Evolutionary conservation across 2,797 vertebrate species (phyloP).

Genomic region (Amniataba percoides): DNA sequence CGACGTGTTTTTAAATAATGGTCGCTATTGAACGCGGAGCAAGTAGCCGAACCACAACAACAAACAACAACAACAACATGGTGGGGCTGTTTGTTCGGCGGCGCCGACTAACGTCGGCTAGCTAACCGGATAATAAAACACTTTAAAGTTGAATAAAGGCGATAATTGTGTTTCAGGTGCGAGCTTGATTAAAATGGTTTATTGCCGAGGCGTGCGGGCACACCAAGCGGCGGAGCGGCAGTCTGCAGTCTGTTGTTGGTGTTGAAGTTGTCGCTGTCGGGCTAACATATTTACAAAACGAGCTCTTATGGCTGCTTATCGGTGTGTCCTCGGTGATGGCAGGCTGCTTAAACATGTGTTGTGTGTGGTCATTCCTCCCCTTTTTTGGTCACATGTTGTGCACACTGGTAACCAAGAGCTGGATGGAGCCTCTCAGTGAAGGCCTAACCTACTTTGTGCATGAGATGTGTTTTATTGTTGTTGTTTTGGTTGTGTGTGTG

Average conservation of each 20-base stretch:
- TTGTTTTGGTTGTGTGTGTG: too few relatives aligned
- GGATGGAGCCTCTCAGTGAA: slow-evolving; percentile 34
- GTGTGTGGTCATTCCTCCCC: slow-evolving; percentile 33
- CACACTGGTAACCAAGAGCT: slow-evolving; percentile 27
- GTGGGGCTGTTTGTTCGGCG: slow-evolving; percentile 64
- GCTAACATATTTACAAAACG: slow-evolving; percentile 71
- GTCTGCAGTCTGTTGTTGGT: background rate
- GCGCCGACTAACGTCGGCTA: slow-evolving; percentile 65
- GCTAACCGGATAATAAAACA: slow-evolving; percentile 18
- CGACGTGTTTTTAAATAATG: background rate
- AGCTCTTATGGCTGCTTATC: slow-evolving; percentile 48
- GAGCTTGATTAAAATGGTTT: background rate
- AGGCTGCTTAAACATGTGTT: slow-evolving; percentile 33
- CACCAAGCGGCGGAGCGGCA: background rate
- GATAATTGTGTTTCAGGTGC: background rate
- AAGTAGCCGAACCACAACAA: slow-evolving; percentile 70
- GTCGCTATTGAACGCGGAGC: slow-evolving; percentile 27
- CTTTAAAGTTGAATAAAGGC: slow-evolving; percentile 52
- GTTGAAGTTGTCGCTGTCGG: slow-evolving; percentile 31
- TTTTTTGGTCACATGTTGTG: slow-evolving; percentile 18
- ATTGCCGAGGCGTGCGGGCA: rapidly evolving
- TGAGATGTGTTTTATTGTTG: slow-evolving; percentile 65
- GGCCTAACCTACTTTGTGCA: slow-evolving; percentile 63
- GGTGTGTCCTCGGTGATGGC: slow-evolving; percentile 16
- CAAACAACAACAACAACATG: slow-evolving; percentile 76